Conservation (phyloP, 2,797 vertebrate species). For the Eutrigla gurnardus region DNA sequence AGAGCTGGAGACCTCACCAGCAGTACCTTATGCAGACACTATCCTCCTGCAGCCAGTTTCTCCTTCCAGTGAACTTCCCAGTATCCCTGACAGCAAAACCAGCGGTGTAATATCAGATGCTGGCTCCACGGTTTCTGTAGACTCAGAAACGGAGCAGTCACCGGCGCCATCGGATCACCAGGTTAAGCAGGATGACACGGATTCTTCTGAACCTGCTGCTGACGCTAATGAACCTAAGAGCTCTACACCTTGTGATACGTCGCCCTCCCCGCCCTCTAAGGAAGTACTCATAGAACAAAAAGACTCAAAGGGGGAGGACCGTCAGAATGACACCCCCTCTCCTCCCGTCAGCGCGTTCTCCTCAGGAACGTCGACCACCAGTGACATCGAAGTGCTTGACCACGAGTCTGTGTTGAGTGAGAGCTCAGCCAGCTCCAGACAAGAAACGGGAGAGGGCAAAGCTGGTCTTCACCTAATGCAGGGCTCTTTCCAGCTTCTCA, state of each 20-base stretch:
- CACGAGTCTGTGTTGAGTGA: conserved; percentile 99
- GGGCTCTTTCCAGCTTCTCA: conserved; percentile 96
- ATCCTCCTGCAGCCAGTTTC: conserved; percentile 68
- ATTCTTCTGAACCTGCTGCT: conserved; percentile 48
- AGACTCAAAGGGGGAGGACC: conserved; percentile 93
- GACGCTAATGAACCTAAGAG: conserved; percentile 50
- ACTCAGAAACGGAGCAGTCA: conserved; percentile 53
- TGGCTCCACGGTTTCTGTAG: conserved; percentile 28
- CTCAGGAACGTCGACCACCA: conserved; percentile 98
- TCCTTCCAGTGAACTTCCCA: conserved; percentile 41
- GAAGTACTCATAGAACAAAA: conserved; percentile 87
- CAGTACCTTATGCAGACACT: conserved; percentile 42
- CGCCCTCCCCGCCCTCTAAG: conserved; percentile 80
- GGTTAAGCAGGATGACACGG: conserved; percentile 40
- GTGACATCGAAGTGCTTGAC: conserved; percentile 98
- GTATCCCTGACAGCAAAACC: conserved; percentile 43
- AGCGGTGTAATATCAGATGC: conserved; percentile 45
- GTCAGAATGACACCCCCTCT: conserved; percentile 96
- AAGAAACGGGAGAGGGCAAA: conserved; percentile 92
- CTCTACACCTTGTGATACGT: conserved; percentile 72
- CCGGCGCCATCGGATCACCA: conserved; percentile 36
- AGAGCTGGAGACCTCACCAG: conserved; percentile 59
- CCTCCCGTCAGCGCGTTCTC: conserved; percentile 97
- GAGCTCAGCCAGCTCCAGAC: conserved; percentile 96
- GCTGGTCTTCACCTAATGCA: conserved; percentile 95